Percentiles rank a stretch among this genome's conserved stretches.
phyloP scores from a whole-genome alignment of 2,888 invertebrate species.

The Pachycephus smyrnensis region DNA sequence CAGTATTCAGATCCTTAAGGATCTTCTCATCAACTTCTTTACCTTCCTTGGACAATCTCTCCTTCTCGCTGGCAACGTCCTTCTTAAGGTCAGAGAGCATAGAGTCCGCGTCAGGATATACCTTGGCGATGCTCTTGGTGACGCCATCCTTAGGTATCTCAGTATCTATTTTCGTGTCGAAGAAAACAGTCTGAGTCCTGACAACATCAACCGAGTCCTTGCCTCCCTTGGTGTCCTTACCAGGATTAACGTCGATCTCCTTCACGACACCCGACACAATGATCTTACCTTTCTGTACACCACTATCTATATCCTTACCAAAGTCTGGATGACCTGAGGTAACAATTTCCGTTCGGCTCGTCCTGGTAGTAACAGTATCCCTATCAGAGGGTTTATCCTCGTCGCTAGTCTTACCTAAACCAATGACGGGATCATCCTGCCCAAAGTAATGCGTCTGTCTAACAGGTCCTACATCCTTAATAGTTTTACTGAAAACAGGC shows the following conservation, averaged over 20 bases:
- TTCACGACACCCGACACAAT: slow-evolving; percentile 21
- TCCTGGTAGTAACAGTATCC: slow-evolving; percentile 7
- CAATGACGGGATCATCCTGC: slow-evolving; percentile 31
- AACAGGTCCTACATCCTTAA: slow-evolving; percentile 17
- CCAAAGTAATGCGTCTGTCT: slow-evolving; percentile 31
- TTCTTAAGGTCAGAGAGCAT: slow-evolving; percentile 34
- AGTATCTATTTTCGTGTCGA: slow-evolving; percentile 40
- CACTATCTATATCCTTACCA: slow-evolving; percentile 31
- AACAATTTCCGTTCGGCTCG: slow-evolving; percentile 18
- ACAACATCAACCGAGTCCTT: slow-evolving; percentile 9
- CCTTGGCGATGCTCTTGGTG: slow-evolving; percentile 39
- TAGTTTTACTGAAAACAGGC: slow-evolving; percentile 27
- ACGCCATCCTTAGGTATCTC: slow-evolving; percentile 25
- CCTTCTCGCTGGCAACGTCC: slow-evolving; percentile 62
- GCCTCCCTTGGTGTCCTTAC: slow-evolving; percentile 2
- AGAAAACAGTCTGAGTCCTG: slow-evolving; percentile 36
- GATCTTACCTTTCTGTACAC: slow-evolving; percentile 27
- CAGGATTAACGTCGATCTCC: slow-evolving; percentile 23
- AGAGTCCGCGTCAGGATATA: slow-evolving; percentile 36
- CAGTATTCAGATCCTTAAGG: slow-evolving; percentile 68
- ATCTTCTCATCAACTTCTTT: slow-evolving; percentile 71
- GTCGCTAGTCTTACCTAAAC: slow-evolving; percentile 12
- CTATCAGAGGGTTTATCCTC: slow-evolving; percentile 12
- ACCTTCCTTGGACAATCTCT: slow-evolving; percentile 70
- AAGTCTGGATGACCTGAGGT: slow-evolving; percentile 23